A percentile compares a stretch with the other conserved stretches of the same genome.
Conservation (phyloP, 1,140 invertebrate genomes). For the Protaetia brevitarsis region DNA sequence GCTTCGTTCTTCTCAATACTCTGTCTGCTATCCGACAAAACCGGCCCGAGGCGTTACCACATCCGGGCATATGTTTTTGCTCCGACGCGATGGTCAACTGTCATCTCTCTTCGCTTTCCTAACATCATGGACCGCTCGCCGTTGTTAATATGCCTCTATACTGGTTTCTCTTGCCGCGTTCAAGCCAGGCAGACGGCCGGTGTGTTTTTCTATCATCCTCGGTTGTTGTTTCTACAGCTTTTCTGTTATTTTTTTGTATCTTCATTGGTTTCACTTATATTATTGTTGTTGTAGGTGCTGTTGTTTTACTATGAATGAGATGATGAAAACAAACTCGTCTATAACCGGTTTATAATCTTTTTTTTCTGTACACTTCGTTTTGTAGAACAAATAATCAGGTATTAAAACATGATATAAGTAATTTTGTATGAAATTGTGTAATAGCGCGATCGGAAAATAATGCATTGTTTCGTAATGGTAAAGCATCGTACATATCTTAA, state of each 20-base stretch:
- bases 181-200: background rate
- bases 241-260: too few relatives aligned
- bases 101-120: constrained; percentile 1
- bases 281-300: background rate
- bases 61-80: constrained; percentile 36
- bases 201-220: constrained; percentile 9
- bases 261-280: background rate
- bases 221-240: constrained; percentile 2
- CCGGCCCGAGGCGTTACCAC: constrained; percentile 33
- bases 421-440: too few relatives aligned
- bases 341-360: too few relatives aligned
- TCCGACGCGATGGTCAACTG: constrained; percentile 24
- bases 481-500: too few relatives aligned
- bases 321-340: background rate
- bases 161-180: constrained; percentile 6
- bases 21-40: constrained; percentile 27
- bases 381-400: too few relatives aligned
- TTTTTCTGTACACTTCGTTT: too few relatives aligned
- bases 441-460: too few relatives aligned
- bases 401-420: too few relatives aligned
- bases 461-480: too few relatives aligned
- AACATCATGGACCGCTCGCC: background rate
- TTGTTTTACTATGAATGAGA: constrained; percentile 1
- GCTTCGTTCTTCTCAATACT: constrained; percentile 23
- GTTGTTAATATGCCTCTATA: background rate